phyloP scores from a whole-genome alignment of 2,888 invertebrate species.

The Melipona beecheii region DNA sequence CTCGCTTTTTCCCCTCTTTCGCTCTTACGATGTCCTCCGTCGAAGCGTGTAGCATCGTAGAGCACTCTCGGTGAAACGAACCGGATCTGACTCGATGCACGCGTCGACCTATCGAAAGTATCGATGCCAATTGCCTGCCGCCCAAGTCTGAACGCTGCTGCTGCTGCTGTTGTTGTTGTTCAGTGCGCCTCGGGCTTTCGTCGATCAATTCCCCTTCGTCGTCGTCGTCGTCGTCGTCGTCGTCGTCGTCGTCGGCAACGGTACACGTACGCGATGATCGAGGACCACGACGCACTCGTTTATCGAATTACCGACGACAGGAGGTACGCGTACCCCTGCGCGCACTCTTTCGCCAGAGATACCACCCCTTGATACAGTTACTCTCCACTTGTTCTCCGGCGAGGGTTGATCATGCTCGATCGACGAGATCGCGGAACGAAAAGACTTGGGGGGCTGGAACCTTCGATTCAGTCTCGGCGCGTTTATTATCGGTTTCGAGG shows the following conservation, averaged over 20 bases:
- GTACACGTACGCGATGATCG: background rate
- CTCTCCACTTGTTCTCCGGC: constrained; percentile 41
- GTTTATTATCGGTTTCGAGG: constrained; percentile 4
- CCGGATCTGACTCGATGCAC: constrained; percentile 75
- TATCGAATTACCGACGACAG: constrained; percentile 72
- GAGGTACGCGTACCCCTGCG: constrained; percentile 64
- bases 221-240: background rate
- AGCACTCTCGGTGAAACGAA: constrained; percentile 77
- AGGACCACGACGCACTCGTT: constrained; percentile 66
- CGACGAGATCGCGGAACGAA: constrained; percentile 41
- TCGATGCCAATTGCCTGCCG: constrained; percentile 77
- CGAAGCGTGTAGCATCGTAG: constrained; percentile 68
- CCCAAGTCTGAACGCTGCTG: background rate
- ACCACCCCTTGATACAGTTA: constrained; percentile 24
- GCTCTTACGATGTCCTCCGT: constrained; percentile 51
- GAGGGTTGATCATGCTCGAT: constrained; percentile 44
- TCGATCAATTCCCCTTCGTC: constrained; percentile 10
- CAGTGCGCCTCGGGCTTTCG: background rate
- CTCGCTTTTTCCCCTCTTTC: constrained; percentile 45
- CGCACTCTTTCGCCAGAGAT: background rate
- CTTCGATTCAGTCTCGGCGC: background rate
- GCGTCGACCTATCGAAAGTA: constrained; percentile 75
- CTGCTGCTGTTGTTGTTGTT: too few species aligned
- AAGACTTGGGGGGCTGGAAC: constrained; percentile 1
- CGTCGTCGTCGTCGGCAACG: constrained; percentile 1